phyloP scores from a whole-genome alignment of 2,888 invertebrate genomes.

The Himalopsyche tibetana region DNA sequence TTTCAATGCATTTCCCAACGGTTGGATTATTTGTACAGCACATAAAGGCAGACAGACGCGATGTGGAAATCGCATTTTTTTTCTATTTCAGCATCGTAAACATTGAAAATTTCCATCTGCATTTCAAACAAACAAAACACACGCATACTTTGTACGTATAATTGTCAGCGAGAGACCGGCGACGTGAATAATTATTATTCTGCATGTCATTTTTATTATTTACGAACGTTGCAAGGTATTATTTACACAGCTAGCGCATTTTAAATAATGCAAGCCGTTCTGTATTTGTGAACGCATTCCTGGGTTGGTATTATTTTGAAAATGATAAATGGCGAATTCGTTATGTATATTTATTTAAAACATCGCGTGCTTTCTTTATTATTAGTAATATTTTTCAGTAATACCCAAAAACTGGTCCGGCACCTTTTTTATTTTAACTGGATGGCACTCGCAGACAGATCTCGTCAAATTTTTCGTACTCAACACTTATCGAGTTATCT shows the following conservation, averaged over 20 bases:
- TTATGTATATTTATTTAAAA: not conserved
- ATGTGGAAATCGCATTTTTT: constrained; percentile 17
- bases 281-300: constrained; percentile 1
- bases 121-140: not conserved
- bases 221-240: not conserved
- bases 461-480: no score
- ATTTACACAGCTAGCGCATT: not conserved
- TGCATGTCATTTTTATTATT: not conserved
- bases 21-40: not conserved
- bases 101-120: constrained; percentile 17
- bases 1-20: constrained; percentile 14
- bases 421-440: no score
- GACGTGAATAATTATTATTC: no score
- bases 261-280: not conserved
- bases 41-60: not conserved
- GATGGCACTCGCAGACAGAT: no score
- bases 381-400: no score
- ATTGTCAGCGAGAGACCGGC: no score
- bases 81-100: not conserved
- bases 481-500: no score
- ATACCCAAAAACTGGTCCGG: no score
- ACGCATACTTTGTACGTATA: no score
- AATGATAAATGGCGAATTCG: not conserved
- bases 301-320: not conserved
- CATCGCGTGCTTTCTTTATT: no score